Percentiles rank a stretch among this genome's conserved stretches.
Conservation (phyloP, 2,113 vertebrate species). For the Pachypanchax playfairii region DNA sequence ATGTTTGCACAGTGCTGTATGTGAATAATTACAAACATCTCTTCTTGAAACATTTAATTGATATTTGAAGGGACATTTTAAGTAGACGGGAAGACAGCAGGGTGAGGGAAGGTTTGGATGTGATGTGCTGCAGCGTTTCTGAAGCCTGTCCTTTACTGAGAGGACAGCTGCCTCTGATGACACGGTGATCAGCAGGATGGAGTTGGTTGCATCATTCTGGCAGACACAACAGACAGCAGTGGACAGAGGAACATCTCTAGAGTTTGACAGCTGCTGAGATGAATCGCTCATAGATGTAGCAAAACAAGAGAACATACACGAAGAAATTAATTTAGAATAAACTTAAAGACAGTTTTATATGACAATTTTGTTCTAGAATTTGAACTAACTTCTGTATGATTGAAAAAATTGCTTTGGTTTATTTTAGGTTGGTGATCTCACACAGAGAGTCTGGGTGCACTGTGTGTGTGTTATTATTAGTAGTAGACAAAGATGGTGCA, state of each 20-base stretch:
- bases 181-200: slow-evolving; percentile 8
- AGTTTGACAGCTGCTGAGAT: slow-evolving; percentile 17
- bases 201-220: slow-evolving; percentile 1
- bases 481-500: too few relatives aligned
- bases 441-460: background rate
- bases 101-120: background rate
- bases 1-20: background rate
- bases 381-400: background rate
- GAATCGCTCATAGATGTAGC: background rate
- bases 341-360: background rate
- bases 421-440: background rate
- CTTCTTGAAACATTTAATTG: background rate
- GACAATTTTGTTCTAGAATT: background rate
- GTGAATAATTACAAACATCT: too few relatives aligned
- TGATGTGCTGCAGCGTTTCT: background rate
- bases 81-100: background rate
- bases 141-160: background rate
- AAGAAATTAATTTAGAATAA: background rate
- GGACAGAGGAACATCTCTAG: slow-evolving; percentile 2
- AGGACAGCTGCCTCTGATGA: slow-evolving; percentile 5
- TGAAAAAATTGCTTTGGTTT: background rate
- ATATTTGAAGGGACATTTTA: background rate
- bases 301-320: slow-evolving; percentile 3
- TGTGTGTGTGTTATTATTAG: background rate
- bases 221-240: slow-evolving; percentile 14